A percentile compares a stretch with the other conserved stretches of the same genome.
Evolutionary conservation across 1,140 invertebrate species (phyloP).

Genomic region (Drosophila subobscura): DNA sequence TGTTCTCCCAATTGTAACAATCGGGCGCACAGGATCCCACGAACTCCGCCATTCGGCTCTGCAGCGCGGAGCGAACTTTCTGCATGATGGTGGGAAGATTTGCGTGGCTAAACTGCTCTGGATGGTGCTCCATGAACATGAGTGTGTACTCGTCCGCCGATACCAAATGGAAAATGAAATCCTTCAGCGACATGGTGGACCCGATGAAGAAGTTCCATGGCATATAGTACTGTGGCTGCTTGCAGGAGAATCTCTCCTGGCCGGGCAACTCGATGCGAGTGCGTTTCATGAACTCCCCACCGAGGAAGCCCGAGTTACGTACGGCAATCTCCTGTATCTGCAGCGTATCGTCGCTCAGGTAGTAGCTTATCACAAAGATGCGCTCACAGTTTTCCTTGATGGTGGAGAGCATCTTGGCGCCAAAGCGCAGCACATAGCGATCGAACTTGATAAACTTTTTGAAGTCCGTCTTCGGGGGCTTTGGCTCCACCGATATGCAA

Average conservation of each 20-base stretch:
- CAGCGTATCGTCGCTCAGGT: slow-evolving; percentile 92
- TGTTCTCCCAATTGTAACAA: slow-evolving; percentile 51
- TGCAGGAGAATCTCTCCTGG: slow-evolving; percentile 87
- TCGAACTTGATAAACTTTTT: slow-evolving; percentile 92
- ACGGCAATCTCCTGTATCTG: slow-evolving; percentile 90
- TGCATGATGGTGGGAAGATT: slow-evolving; percentile 88
- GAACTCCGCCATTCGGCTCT: slow-evolving; percentile 66
- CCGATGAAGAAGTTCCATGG: slow-evolving; percentile 93
- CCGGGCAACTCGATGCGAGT: slow-evolving; percentile 89
- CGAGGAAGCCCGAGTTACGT: slow-evolving; percentile 89
- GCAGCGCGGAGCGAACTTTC: slow-evolving; percentile 87
- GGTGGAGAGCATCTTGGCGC: slow-evolving; percentile 89
- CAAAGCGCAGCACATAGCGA: slow-evolving; percentile 90
- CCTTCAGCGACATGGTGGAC: slow-evolving; percentile 89
- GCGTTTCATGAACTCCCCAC: slow-evolving; percentile 89
- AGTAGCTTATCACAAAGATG: slow-evolving; percentile 92
- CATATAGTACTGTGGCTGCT: slow-evolving; percentile 89
- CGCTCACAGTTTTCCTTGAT: slow-evolving; percentile 88
- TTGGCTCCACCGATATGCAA: slow-evolving; percentile 90
- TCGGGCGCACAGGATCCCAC: slow-evolving; percentile 45
- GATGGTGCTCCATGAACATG: slow-evolving; percentile 92
- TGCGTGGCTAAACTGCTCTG: slow-evolving; percentile 89
- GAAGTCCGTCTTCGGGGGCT: slow-evolving; percentile 89
- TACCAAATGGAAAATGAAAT: slow-evolving; percentile 90
- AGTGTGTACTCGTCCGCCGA: slow-evolving; percentile 94